Conservation (phyloP, 2,113 vertebrate species). For the Dendrocopos noguchii region DNA sequence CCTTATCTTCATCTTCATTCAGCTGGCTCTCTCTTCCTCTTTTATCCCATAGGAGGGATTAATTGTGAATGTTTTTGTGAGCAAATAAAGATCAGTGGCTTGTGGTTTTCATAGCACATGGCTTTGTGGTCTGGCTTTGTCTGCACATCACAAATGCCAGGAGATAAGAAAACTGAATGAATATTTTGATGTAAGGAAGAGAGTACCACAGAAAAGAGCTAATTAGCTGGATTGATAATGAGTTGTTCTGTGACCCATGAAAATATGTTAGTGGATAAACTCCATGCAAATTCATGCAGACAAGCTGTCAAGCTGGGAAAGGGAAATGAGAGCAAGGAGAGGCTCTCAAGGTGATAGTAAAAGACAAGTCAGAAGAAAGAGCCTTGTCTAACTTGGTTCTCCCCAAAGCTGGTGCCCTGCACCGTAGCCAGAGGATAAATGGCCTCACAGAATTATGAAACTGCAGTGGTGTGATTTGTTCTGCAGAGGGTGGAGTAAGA, state of each 20-base stretch:
- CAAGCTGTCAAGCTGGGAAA: neutral
- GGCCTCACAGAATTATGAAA: conserved; percentile 29
- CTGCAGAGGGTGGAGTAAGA: conserved; percentile 60
- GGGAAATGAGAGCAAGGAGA: neutral
- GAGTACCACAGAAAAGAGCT: conserved; percentile 11
- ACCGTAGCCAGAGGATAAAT: neutral
- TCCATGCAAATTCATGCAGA: conserved; percentile 15
- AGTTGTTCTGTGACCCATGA: conserved; percentile 40
- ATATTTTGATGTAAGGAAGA: neutral
- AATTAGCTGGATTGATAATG: conserved; percentile 39
- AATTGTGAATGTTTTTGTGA: conserved; percentile 27
- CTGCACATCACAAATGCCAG: conserved; percentile 40
- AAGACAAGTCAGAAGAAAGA: neutral
- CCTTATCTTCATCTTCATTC: conserved; percentile 26
- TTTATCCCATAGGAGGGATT: conserved; percentile 28
- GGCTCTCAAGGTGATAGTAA: neutral
- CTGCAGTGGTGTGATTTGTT: conserved; percentile 38
- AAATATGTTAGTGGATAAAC: conserved; percentile 40
- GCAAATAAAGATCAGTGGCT: conserved; percentile 36
- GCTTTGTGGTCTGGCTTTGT: conserved; percentile 22
- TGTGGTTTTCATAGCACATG: conserved; percentile 8
- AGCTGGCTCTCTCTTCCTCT: neutral
- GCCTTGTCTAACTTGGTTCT: neutral
- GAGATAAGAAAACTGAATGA: conserved; percentile 42
- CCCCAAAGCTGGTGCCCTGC: neutral